These are phyloP conservation scores for Matsumurasca onukii DNA, from an alignment of 1,140 invertebrate genomes.

Conservation along the genomic window DNA sequence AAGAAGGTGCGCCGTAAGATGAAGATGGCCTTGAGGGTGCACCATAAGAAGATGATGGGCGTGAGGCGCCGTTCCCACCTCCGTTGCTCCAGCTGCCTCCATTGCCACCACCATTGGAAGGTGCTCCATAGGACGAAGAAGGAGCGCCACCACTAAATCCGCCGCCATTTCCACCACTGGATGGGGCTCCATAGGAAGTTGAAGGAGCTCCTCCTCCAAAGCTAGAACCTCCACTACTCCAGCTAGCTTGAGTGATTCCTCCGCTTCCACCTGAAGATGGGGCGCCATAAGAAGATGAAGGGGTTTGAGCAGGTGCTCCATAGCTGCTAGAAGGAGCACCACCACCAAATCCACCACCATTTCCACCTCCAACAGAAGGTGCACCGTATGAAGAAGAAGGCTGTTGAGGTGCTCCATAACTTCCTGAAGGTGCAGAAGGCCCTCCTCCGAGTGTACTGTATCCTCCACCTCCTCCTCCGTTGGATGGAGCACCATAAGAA, in stretches of 20 bases:
- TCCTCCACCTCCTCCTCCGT: slow-evolving; percentile 6
- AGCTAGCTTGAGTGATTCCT: background rate
- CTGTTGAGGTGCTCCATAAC: slow-evolving; percentile 39
- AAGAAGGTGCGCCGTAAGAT: slow-evolving; percentile 31
- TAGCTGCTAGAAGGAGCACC: slow-evolving; percentile 31
- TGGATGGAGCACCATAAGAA: slow-evolving; percentile 21
- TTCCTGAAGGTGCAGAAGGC: slow-evolving; percentile 28
- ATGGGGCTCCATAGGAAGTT: slow-evolving; percentile 32
- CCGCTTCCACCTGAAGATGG: slow-evolving; percentile 10
- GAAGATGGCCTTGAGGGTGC: slow-evolving; percentile 31
- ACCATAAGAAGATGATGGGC: slow-evolving; percentile 26
- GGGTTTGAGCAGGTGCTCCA: slow-evolving; percentile 28
- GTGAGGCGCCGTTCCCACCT: background rate
- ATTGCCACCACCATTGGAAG: background rate
- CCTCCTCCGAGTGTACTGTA: slow-evolving; percentile 15
- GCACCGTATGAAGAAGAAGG: slow-evolving; percentile 37
- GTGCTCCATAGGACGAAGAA: slow-evolving; percentile 30
- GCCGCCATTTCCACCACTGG: slow-evolving; percentile 7
- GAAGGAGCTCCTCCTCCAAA: slow-evolving; percentile 28
- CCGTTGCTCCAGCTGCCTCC: slow-evolving; percentile 14
- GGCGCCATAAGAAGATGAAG: slow-evolving; percentile 35
- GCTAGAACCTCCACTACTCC: slow-evolving; percentile 3
- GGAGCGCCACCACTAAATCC: slow-evolving; percentile 16
- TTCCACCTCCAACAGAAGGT: slow-evolving; percentile 29
- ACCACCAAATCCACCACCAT: slow-evolving; percentile 4